Evolutionary conservation across 1,140 invertebrate genomes (phyloP), one percentile per base, ranked within the genome.

Genomic region (Alviniconcha marisindica): DNA sequence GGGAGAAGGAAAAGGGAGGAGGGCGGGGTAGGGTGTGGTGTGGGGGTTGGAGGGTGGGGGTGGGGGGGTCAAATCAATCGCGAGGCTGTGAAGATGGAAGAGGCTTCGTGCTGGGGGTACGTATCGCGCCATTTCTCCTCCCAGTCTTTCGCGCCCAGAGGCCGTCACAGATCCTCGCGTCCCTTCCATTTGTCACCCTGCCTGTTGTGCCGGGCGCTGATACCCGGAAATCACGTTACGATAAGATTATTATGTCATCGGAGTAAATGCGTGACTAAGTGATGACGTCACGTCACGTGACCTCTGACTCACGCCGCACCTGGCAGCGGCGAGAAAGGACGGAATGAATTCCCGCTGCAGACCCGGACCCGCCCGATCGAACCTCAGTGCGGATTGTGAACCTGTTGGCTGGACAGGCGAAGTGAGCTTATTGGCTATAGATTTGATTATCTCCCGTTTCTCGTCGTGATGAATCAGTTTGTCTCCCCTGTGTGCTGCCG

Each of bases 181-280:
- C 63, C n/a, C 14, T 33, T 31, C 5, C 63, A 66, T 66, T 66
- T 66, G 24, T 66, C 63, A 66, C 31, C 12, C 63, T 0, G 54
- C 63, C 28, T 33, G 28, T 33, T 69, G 63, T 33, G 63, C 40
- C 31, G 24, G 69, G 24, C 44, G 5, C 44, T 5, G 33, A 40
- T 15, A 40, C 40, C 69, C 38, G 31, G 12, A 71, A 71, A 18
- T 21, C 36, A 12, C 14, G 24, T 4, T 24, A 38, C 3, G 69
- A 71, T 71, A 71, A 71, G 36, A 71, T 42, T 31, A 33, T 71
- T 71, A 71, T 71, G 69, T 71, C 69, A 71, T 71, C 69, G 12
- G 63, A 33, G n/a, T 4, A 36, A 40, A 33, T 24, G 7, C 4
- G 4, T 66, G 63, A 66, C 63, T 66, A 66, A 66, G 63, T 66